phyloP scores from a whole-genome alignment of 2,888 invertebrate species.

The Phyllotreta striolata region DNA sequence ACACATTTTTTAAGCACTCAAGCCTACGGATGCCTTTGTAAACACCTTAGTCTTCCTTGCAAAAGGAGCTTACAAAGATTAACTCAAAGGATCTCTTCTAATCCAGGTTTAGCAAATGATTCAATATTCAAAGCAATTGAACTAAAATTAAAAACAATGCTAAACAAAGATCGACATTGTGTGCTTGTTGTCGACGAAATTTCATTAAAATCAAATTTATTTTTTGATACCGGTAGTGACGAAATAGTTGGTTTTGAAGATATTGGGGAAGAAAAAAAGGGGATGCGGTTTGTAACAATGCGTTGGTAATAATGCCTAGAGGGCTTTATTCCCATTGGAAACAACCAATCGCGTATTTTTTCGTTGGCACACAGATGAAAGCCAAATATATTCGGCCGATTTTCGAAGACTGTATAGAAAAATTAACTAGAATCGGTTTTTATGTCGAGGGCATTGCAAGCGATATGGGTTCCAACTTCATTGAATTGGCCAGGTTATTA shows the following conservation, averaged over 20 bases:
- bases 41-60: too few species aligned
- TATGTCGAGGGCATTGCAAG: conserved; percentile 21
- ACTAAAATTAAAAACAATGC: conserved; percentile 1
- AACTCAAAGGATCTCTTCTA: too few species aligned
- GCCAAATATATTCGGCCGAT: too few species aligned
- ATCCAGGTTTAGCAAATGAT: not conserved
- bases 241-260: conserved; percentile 1
- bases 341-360: conserved; percentile 33
- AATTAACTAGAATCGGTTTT: not conserved
- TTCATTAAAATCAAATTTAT: conserved; percentile 19
- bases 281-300: conserved; percentile 1
- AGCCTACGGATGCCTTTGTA: too few species aligned
- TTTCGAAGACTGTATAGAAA: conserved; percentile 6
- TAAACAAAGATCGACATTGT: conserved; percentile 5
- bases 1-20: too few species aligned
- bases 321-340: conserved; percentile 33
- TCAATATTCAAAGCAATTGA: not conserved
- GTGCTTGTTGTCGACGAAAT: conserved; percentile 16
- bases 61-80: too few species aligned
- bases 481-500: conserved; percentile 12
- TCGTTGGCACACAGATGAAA: conserved; percentile 13
- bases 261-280: conserved; percentile 4
- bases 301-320: conserved; percentile 7
- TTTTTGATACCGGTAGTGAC: conserved; percentile 4
- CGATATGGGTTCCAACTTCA: conserved; percentile 34